These are phyloP conservation scores for Tinea semifulvella DNA, from an alignment of 2,888 invertebrate genomes.

Conservation along the genomic window DNA sequence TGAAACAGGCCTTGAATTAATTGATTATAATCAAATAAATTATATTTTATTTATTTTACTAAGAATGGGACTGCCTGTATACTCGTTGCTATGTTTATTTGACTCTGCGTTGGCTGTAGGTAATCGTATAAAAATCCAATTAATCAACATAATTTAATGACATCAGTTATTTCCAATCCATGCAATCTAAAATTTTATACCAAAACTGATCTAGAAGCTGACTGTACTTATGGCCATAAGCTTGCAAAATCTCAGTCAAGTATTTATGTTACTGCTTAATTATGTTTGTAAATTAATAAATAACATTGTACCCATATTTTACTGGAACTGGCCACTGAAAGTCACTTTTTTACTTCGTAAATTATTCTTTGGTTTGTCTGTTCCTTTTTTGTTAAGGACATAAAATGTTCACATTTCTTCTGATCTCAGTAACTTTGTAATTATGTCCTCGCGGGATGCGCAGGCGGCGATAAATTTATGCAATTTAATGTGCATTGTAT, in stretches of 20 bases:
- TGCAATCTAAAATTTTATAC: too few relatives aligned
- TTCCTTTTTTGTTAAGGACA: not conserved
- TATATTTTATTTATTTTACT: too few relatives aligned
- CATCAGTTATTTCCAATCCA: too few relatives aligned
- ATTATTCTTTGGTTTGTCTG: not conserved
- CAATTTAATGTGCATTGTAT: constrained; percentile 18
- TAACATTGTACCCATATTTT: not conserved
- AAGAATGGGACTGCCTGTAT: too few relatives aligned
- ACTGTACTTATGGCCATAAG: too few relatives aligned
- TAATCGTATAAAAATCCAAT: too few relatives aligned
- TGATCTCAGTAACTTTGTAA: constrained; percentile 33
- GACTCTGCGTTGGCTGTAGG: too few relatives aligned
- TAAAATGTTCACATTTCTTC: constrained; percentile 27
- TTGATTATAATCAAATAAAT: too few relatives aligned
- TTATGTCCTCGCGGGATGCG: constrained; percentile 21
- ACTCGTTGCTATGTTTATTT: too few relatives aligned
- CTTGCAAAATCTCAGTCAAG: not conserved
- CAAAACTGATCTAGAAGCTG: too few relatives aligned
- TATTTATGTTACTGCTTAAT: not conserved
- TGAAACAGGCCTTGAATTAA: too few relatives aligned
- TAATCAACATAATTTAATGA: too few relatives aligned
- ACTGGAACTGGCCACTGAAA: not conserved
- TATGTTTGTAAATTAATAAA: not conserved
- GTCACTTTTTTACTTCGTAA: constrained; percentile 1
- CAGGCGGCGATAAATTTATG: constrained; percentile 32